phyloP scores from a whole-genome alignment of 2,888 invertebrate species.

The Drosophila siamana region DNA sequence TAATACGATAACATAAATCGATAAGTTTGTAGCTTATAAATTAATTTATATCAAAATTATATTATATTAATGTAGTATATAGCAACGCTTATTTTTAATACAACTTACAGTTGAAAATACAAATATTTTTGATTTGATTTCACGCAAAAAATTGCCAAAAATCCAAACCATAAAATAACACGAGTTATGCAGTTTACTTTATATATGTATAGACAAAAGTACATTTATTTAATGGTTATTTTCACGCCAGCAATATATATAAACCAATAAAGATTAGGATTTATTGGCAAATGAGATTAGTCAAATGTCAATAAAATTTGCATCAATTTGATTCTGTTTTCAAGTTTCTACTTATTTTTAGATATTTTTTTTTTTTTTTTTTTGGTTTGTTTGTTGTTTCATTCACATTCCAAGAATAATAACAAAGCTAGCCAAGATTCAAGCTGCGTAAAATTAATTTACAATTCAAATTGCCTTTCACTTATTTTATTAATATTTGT shows the following conservation, averaged over 20 bases:
- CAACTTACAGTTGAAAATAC: too few relatives aligned
- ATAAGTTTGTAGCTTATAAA: too few relatives aligned
- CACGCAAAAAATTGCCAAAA: background rate
- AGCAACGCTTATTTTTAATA: too few relatives aligned
- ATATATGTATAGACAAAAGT: background rate
- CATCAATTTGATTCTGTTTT: background rate
- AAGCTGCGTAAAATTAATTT: background rate
- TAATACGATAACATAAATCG: too few relatives aligned
- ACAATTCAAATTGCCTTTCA: background rate
- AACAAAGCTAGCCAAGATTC: too few relatives aligned
- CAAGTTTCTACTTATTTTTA: background rate
- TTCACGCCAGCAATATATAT: background rate
- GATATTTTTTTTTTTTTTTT: background rate
- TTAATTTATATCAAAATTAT: too few relatives aligned
- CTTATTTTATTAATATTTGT: background rate
- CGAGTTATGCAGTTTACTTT: background rate
- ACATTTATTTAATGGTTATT: background rate
- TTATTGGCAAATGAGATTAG: background rate
- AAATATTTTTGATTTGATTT: background rate
- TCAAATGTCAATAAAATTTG: background rate
- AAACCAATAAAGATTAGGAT: background rate
- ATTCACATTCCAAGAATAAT: background rate
- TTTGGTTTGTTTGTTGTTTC: too few relatives aligned
- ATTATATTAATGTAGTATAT: too few relatives aligned
- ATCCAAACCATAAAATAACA: background rate